Evolutionary conservation across 1,140 invertebrate genomes (phyloP).

Genomic region (Drosophila persimilis): DNA sequence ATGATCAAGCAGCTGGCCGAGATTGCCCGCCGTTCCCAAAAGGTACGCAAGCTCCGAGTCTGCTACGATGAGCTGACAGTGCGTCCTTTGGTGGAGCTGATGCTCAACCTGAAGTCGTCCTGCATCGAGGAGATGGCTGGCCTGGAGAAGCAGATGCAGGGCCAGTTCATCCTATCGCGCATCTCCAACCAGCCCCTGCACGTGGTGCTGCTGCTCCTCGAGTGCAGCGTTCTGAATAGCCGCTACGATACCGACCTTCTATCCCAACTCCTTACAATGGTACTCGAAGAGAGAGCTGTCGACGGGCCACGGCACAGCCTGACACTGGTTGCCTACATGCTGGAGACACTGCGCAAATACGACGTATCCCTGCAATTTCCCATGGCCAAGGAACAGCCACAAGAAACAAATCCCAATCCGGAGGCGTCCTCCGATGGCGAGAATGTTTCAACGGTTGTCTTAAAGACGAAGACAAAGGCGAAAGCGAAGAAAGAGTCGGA

Average conservation of each 20-base stretch:
- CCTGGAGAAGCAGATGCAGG: constrained; percentile 40
- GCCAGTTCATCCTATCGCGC: background rate
- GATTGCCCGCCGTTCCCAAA: constrained; percentile 51
- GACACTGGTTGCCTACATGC: constrained; percentile 21
- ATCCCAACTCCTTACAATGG: background rate
- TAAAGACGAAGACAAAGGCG: background rate
- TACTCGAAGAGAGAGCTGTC: background rate
- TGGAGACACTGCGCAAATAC: constrained; percentile 63
- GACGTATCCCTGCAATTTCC: constrained; percentile 58
- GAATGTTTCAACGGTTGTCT: too few species aligned
- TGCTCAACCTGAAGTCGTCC: constrained; percentile 37
- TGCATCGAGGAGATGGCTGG: constrained; percentile 56
- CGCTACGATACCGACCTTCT: background rate
- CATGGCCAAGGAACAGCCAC: background rate
- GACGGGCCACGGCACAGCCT: background rate
- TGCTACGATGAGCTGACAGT: constrained; percentile 37
- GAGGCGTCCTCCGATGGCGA: background rate
- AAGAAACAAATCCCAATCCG: background rate
- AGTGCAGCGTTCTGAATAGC: constrained; percentile 29
- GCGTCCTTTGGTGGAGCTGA: constrained; percentile 45
- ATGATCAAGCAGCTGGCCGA: constrained; percentile 57
- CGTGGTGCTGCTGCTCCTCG: constrained; percentile 46
- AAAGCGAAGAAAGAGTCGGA: background rate
- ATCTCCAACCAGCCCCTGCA: constrained; percentile 19
- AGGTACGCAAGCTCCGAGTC: constrained; percentile 1